These are phyloP conservation scores for Saimiri boliviensis DNA, from an alignment of 2,113 vertebrate genomes.

Conservation along the genomic window DNA sequence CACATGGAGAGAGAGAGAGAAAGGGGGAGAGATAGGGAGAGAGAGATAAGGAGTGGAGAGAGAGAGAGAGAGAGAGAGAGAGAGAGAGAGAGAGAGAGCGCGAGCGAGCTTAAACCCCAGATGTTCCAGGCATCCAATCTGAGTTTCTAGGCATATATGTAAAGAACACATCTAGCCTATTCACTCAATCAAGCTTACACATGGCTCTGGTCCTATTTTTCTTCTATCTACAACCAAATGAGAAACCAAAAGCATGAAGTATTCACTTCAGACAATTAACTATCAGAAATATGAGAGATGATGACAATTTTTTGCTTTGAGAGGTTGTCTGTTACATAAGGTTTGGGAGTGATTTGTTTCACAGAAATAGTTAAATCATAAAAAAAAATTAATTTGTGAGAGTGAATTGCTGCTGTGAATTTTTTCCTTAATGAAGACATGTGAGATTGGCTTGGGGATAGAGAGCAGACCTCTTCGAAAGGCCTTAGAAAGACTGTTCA, in stretches of 20 bases:
- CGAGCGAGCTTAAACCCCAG: not conserved
- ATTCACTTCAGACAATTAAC: not conserved
- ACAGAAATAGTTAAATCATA: not conserved
- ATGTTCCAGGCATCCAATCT: not conserved
- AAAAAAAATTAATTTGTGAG: not conserved
- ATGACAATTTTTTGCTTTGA: not conserved
- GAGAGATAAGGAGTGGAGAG: too few species aligned
- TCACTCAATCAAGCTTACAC: not conserved
- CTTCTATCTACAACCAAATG: not conserved
- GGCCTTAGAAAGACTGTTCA: not conserved
- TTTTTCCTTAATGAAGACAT: not conserved
- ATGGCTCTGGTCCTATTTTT: not conserved
- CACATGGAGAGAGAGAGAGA: not conserved
- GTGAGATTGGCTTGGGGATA: not conserved
- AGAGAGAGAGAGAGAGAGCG: rapidly evolving
- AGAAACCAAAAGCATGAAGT: not conserved
- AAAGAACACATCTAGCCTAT: not conserved
- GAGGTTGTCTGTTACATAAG: not conserved
- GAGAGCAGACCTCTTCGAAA: not conserved
- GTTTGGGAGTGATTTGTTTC: not conserved
- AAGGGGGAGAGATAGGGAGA: too few species aligned
- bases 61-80: not conserved
- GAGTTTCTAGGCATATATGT: not conserved
- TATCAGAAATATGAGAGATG: not conserved
- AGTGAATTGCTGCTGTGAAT: not conserved